These are phyloP conservation scores for Drosophila athabasca DNA, from an alignment of 1,140 invertebrate species.

Conservation along the genomic window DNA sequence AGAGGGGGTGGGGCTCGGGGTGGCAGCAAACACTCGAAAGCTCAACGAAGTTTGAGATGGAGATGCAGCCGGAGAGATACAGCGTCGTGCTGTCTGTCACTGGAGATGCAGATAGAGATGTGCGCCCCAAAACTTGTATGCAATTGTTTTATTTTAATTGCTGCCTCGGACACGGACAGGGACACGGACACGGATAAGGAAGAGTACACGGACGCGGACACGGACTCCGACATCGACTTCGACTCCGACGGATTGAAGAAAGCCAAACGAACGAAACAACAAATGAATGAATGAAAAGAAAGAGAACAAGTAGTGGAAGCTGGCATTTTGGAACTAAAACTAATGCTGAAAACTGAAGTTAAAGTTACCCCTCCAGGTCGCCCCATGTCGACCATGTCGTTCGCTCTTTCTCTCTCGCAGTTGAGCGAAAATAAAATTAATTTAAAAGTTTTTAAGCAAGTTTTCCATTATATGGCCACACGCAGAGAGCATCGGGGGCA, in stretches of 20 bases:
- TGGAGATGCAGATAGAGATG: conserved; percentile 40
- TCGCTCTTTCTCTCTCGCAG: conserved; percentile 8
- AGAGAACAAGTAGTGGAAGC: conserved; percentile 9
- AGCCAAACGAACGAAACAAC: conserved; percentile 36
- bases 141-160: conserved; percentile 80
- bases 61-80: conserved; percentile 11
- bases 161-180: conserved; percentile 49
- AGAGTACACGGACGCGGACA: conserved; percentile 28
- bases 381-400: neutral
- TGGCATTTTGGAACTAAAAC: conserved; percentile 40
- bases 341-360: conserved; percentile 43
- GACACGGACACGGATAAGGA: conserved; percentile 21
- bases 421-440: conserved; percentile 75
- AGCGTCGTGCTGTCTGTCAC: neutral
- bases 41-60: conserved; percentile 29
- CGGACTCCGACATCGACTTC: conserved; percentile 4
- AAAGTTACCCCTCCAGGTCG: neutral
- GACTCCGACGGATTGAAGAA: conserved; percentile 15
- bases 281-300: conserved; percentile 23
- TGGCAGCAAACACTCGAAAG: conserved; percentile 23
- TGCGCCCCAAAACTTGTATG: conserved; percentile 52
- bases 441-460: conserved; percentile 80
- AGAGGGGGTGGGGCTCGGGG: neutral
- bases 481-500: conserved; percentile 17
- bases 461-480: conserved; percentile 71